These are phyloP conservation scores for Acanthornis magna DNA, from an alignment of 2,797 vertebrate species.

Conservation along the genomic window DNA sequence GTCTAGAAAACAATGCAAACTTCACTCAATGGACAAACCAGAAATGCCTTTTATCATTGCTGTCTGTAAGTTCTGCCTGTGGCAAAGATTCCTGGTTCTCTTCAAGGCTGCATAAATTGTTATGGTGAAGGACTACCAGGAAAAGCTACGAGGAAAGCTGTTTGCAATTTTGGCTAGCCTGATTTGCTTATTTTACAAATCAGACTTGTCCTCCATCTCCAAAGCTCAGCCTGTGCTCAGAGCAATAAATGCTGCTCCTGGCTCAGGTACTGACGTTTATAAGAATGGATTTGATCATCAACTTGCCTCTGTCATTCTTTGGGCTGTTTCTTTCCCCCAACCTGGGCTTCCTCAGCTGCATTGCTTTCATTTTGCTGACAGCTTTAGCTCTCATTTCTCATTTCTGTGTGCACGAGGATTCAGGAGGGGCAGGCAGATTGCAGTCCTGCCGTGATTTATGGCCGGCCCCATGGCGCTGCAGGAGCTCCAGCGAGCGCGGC, in stretches of 20 bases:
- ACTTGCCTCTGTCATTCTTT: not conserved
- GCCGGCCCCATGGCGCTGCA: not conserved
- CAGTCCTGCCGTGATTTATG: not conserved
- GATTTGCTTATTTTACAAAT: not conserved
- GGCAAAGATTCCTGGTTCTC: not conserved
- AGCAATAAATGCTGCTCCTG: not conserved
- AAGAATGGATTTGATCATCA: not conserved
- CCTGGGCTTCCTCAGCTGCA: not conserved
- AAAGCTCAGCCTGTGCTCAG: not conserved
- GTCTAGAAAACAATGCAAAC: not conserved
- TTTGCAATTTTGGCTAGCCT: not conserved
- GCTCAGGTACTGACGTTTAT: not conserved
- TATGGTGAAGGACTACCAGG: not conserved
- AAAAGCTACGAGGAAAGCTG: not conserved
- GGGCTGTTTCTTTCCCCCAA: not conserved
- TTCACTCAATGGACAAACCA: not conserved
- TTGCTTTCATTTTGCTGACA: not conserved
- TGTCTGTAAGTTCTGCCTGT: not conserved
- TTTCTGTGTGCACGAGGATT: not conserved
- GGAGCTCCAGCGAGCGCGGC: fast-evolving
- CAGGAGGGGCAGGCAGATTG: too few relatives aligned
- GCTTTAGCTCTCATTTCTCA: not conserved
- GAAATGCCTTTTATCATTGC: not conserved
- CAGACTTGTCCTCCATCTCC: not conserved
- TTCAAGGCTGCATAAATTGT: not conserved